Percentiles rank a stretch among this genome's conserved stretches.
Conservation (phyloP, 1,140 invertebrate species). For the Ditylenchus dipsaci region DNA sequence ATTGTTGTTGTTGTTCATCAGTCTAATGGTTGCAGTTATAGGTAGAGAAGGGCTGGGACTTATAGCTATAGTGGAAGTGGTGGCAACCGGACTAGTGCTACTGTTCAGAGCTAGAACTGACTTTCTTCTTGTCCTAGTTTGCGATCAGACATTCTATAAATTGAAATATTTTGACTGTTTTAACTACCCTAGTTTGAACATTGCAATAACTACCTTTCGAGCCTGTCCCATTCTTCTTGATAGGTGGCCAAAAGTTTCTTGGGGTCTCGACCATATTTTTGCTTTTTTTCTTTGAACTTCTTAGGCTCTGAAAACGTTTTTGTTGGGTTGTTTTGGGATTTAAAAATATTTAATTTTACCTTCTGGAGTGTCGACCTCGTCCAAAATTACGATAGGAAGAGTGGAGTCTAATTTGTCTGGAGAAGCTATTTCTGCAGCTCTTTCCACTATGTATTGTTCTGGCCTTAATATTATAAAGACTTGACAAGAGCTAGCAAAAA, state of each 20-base stretch:
- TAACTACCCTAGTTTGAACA: background rate
- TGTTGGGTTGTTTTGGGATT: background rate
- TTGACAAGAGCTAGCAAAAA: too few species aligned
- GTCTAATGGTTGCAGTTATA: background rate
- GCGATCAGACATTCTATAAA: background rate
- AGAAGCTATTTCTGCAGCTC: conserved; percentile 19
- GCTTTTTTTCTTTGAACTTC: conserved; percentile 54
- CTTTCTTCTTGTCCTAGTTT: conserved; percentile 15
- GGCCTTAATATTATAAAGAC: too few species aligned
- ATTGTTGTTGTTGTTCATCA: too few species aligned
- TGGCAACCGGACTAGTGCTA: background rate
- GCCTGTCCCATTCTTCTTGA: conserved; percentile 43
- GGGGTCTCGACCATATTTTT: conserved; percentile 55
- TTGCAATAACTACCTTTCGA: conserved; percentile 8
- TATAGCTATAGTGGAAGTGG: background rate
- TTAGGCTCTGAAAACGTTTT: conserved; percentile 37
- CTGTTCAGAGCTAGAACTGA: conserved; percentile 9
- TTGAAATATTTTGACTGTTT: background rate
- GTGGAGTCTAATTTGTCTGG: conserved; percentile 24
- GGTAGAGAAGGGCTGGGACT: background rate
- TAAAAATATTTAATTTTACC: background rate
- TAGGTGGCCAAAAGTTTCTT: conserved; percentile 55
- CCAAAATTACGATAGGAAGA: conserved; percentile 33
- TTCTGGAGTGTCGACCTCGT: conserved; percentile 19
- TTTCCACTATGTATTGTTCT: conserved; percentile 26